Conservation (phyloP, 23 tunicate genomes). For the Styela clava region DNA sequence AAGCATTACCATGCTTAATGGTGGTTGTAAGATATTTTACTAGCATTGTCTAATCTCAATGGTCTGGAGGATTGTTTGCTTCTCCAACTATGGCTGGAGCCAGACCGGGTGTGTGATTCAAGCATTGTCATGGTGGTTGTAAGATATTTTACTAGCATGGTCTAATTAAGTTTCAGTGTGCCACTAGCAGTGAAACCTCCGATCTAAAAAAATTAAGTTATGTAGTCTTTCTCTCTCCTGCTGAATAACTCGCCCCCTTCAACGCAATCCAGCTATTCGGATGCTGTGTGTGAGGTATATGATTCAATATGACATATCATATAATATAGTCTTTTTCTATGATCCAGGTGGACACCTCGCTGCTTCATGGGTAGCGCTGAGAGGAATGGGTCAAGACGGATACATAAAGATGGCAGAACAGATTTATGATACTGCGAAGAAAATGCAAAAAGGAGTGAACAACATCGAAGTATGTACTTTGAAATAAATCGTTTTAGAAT, state of each 20-base stretch:
- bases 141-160: too few relatives aligned
- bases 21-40: too few relatives aligned
- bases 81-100: constrained; percentile 98
- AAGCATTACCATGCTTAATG: background rate
- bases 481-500: background rate
- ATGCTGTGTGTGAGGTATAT: too few relatives aligned
- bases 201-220: too few relatives aligned
- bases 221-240: too few relatives aligned
- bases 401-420: constrained; percentile 77
- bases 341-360: constrained; percentile 97
- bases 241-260: too few relatives aligned
- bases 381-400: constrained; percentile 90
- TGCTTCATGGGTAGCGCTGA: constrained; percentile 88
- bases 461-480: constrained; percentile 35
- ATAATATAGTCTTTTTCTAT: too few relatives aligned
- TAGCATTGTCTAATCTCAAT: constrained; percentile 62
- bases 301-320: too few relatives aligned
- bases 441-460: constrained; percentile 68
- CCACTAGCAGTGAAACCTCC: too few relatives aligned
- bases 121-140: background rate
- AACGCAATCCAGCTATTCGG: too few relatives aligned
- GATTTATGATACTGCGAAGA: constrained; percentile 60
- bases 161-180: too few relatives aligned
- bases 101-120: constrained; percentile 58
- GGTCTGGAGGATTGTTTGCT: constrained; percentile 93